Evolutionary conservation across 1,140 invertebrate species (phyloP).

Genomic region (Magallana angulata): DNA sequence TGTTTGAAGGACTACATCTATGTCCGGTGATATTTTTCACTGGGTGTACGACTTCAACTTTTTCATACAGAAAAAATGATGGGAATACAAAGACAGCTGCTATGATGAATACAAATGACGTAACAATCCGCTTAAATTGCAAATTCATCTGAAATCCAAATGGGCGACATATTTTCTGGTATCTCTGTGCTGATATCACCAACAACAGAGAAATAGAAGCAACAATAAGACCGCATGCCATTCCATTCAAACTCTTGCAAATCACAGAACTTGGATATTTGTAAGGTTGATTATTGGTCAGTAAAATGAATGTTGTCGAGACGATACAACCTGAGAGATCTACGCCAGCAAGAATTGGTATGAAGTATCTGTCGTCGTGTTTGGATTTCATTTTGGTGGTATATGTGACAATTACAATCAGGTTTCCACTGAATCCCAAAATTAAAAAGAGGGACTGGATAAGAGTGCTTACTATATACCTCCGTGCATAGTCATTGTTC

Average conservation of each 20-base stretch:
- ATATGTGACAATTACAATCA: constrained; percentile 14
- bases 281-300: background rate
- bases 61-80: background rate
- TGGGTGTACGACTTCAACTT: background rate
- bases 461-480: background rate
- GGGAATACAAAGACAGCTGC: background rate
- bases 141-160: constrained; percentile 48
- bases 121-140: background rate
- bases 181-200: constrained; percentile 47
- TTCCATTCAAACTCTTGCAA: background rate
- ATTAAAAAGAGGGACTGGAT: background rate
- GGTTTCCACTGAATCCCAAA: constrained; percentile 8
- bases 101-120: background rate
- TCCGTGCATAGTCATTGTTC: background rate
- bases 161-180: constrained; percentile 49
- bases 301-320: background rate
- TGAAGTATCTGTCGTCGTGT: constrained; percentile 41
- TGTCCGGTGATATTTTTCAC: background rate
- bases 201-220: constrained; percentile 38
- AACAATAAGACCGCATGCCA: background rate
- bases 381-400: background rate
- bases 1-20: background rate
- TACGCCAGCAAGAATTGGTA: constrained; percentile 4
- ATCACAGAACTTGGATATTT: background rate
- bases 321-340: constrained; percentile 2